Evolutionary conservation across 2,888 invertebrate genomes (phyloP).

Genomic region (Pristionchus exspectatus): DNA sequence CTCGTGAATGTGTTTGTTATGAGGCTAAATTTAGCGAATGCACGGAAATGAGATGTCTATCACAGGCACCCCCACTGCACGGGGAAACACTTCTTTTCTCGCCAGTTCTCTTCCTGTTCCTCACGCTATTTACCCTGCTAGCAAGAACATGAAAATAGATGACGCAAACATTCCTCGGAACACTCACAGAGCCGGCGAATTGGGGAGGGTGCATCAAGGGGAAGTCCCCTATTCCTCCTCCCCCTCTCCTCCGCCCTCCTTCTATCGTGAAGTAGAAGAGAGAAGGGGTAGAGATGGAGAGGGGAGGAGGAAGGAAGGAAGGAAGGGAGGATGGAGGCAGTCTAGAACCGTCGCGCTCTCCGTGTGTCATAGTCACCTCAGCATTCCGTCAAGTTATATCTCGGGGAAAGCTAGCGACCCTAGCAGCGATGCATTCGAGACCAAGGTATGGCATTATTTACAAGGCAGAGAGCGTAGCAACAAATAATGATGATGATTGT

Average conservation of each 20-base stretch:
- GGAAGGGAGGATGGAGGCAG: slow-evolving; percentile 2
- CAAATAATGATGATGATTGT: too few species aligned
- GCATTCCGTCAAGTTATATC: not conserved
- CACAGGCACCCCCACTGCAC: too few species aligned
- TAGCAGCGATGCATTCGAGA: not conserved
- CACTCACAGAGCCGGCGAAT: not conserved
- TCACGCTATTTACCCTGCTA: too few species aligned
- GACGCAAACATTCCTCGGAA: not conserved
- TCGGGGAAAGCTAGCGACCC: not conserved
- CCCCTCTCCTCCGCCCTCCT: not conserved
- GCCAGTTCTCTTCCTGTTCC: too few species aligned
- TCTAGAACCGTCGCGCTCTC: not conserved
- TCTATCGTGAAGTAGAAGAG: not conserved
- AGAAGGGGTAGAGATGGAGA: not conserved
- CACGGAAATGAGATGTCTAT: too few species aligned
- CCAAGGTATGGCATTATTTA: not conserved
- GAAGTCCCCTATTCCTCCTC: not conserved
- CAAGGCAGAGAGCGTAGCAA: too few species aligned
- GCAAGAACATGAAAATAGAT: too few species aligned
- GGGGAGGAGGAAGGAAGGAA: slow-evolving; percentile 19
- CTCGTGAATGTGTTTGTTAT: too few species aligned
- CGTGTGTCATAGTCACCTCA: not conserved
- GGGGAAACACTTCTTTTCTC: too few species aligned
- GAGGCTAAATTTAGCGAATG: too few species aligned
- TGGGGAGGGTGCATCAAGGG: not conserved